A percentile compares a stretch with the other conserved stretches of the same genome.
These are phyloP conservation scores for Sarcophaga variegata DNA, from an alignment of 2,888 invertebrate genomes.

Conservation along the genomic window DNA sequence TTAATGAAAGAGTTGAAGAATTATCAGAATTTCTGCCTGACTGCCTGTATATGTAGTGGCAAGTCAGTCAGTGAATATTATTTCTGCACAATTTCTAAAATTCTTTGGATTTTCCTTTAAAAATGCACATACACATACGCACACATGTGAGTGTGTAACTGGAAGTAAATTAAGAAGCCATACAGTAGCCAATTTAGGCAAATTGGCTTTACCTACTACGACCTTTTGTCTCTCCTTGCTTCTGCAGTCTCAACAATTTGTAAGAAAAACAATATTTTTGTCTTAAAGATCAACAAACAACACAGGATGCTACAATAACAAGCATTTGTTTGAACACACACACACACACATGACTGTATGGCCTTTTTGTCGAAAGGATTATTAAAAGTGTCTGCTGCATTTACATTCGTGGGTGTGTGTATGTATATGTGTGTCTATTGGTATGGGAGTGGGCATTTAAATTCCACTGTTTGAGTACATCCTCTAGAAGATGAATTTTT, in stretches of 20 bases:
- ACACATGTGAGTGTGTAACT: conserved; percentile 50
- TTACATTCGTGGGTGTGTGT: conserved; percentile 25
- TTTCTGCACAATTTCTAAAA: neutral
- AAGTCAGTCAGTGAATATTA: neutral
- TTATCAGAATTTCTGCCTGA: neutral
- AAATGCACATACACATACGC: neutral
- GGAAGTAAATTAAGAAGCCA: conserved; percentile 61
- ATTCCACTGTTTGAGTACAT: neutral
- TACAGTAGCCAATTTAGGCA: conserved; percentile 76
- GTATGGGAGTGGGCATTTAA: neutral
- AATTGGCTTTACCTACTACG: conserved; percentile 77
- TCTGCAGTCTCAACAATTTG: conserved; percentile 70
- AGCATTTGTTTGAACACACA: neutral
- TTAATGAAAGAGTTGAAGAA: conserved; percentile 6
- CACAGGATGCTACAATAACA: conserved; percentile 48
- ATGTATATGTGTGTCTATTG: neutral
- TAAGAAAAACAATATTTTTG: conserved; percentile 64
- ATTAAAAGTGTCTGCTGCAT: conserved; percentile 37
- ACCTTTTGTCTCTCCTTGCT: neutral
- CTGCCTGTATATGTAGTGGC: conserved; percentile 49
- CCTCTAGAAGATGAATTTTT: neutral
- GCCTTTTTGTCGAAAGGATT: conserved; percentile 58
- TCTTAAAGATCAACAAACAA: conserved; percentile 59
- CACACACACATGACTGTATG: conserved; percentile 14
- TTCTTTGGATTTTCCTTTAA: neutral